Evolutionary conservation across 2,113 vertebrate genomes (phyloP).

Genomic region (Ariopsis seemanni): DNA sequence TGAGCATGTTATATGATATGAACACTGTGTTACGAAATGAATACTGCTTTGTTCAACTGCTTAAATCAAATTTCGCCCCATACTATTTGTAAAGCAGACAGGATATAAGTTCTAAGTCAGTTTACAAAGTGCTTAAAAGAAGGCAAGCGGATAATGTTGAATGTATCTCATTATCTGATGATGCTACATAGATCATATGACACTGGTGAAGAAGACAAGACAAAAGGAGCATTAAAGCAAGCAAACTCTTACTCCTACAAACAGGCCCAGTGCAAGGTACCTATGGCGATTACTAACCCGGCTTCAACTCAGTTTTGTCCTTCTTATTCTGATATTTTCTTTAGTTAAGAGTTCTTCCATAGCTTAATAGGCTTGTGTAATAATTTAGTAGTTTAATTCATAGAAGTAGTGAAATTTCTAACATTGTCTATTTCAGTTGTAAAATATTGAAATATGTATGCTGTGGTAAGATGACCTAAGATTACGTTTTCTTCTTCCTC

Average conservation of each 20-base stretch:
- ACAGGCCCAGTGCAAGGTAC: slow-evolving; percentile 61
- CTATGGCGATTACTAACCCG: background rate
- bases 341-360: slow-evolving; percentile 5
- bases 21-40: slow-evolving; percentile 14
- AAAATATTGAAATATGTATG: background rate
- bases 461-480: background rate
- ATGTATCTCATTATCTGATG: slow-evolving; percentile 63
- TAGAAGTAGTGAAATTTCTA: background rate
- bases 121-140: background rate
- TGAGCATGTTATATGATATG: background rate
- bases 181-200: slow-evolving; percentile 70
- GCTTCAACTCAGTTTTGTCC: background rate
- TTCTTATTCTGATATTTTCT: background rate
- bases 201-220: slow-evolving; percentile 67
- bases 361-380: background rate
- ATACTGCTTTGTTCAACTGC: background rate
- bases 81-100: background rate
- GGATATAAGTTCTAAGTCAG: background rate
- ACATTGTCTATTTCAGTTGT: background rate
- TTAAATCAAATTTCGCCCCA: background rate
- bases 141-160: slow-evolving; percentile 52
- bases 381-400: background rate
- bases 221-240: slow-evolving; percentile 60
- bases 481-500: slow-evolving; percentile 25
- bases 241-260: slow-evolving; percentile 62